phyloP scores from a whole-genome alignment of 2,113 vertebrate species.

The Pseudopodoces humilis region DNA sequence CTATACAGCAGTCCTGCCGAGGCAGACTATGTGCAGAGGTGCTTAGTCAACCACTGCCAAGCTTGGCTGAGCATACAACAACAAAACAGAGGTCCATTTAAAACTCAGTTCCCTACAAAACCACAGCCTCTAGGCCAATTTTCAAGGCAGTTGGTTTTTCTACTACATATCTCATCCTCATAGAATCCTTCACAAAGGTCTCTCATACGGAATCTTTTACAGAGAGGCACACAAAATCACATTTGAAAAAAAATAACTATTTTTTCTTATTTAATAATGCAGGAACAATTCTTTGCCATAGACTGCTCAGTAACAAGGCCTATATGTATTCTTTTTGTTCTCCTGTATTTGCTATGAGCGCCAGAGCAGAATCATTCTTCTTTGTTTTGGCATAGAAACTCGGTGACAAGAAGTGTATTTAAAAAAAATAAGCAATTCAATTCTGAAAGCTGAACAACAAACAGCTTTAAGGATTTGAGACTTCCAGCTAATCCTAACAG shows the following conservation, averaged over 20 bases:
- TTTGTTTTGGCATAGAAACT: not conserved
- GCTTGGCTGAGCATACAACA: not conserved
- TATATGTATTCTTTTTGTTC: not conserved
- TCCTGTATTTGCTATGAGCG: not conserved
- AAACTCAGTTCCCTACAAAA: not conserved
- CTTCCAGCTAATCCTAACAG: not conserved
- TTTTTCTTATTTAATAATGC: not conserved
- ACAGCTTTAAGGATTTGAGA: not conserved
- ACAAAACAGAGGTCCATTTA: not conserved
- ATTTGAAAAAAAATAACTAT: not conserved
- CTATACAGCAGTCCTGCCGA: not conserved
- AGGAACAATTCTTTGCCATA: not conserved
- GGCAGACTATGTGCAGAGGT: not conserved
- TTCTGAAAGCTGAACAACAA: not conserved
- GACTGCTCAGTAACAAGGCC: not conserved
- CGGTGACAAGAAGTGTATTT: not conserved
- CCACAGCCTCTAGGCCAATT: not conserved
- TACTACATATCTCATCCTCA: not conserved
- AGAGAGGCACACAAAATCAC: not conserved
- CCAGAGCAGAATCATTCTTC: not conserved
- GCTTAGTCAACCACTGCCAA: not conserved
- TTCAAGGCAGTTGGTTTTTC: not conserved
- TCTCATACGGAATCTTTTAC: not conserved
- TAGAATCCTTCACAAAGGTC: not conserved
- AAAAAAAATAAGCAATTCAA: not conserved